Evolutionary conservation across 2,797 vertebrate genomes (phyloP), one percentile per base, ranked within the genome.

Genomic region (Parauchenoglanis punctatus): DNA sequence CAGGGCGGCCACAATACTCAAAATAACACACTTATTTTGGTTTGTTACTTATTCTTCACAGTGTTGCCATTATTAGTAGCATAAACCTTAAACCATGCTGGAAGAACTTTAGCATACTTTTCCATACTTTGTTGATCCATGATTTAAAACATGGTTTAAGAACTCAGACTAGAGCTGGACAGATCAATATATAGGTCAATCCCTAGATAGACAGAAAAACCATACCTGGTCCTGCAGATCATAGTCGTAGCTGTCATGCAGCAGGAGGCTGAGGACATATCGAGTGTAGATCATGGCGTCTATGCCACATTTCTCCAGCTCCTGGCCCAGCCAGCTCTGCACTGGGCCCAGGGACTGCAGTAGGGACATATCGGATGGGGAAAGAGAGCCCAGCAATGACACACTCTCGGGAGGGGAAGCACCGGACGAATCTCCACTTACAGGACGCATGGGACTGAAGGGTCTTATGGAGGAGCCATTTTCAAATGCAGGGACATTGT

Each of bases 271-370:
- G 93, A 99, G 98, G 94, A 99, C 97, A 78, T 99, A 99, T 93
- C 99, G 97, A 91, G 98, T 99, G 94, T 99, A 99, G 94, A 99
- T 97, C 97, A 99, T 97, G 94, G 98, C 98, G 94, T 99, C 99
- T 81, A 99, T 99, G 96, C 99, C 99, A 94, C 99, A 99, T 95
- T 99, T 99, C 96, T 99, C 99, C 89, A 99, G 97, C 97, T 99
- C 99, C 95, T 99, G 99, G 93, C 98, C 98, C 92, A 99, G 97
- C 99, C 99, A 99, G 96, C 97, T 99, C 96, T 99, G 98, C 93
- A 99, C 98, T 90, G 99, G 99, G 94, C 97, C 98, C 95, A 99
- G 95, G 67, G 98, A 98, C 94, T 98, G 99, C 93, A 99, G 96
- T 95, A 99, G 95, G 95, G 99, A 99, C 98, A 99, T 99, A 95